Percentiles rank a stretch among this genome's conserved stretches.
phyloP scores from a whole-genome alignment of 1,140 invertebrate species.

The Semibalanus balanoides region DNA sequence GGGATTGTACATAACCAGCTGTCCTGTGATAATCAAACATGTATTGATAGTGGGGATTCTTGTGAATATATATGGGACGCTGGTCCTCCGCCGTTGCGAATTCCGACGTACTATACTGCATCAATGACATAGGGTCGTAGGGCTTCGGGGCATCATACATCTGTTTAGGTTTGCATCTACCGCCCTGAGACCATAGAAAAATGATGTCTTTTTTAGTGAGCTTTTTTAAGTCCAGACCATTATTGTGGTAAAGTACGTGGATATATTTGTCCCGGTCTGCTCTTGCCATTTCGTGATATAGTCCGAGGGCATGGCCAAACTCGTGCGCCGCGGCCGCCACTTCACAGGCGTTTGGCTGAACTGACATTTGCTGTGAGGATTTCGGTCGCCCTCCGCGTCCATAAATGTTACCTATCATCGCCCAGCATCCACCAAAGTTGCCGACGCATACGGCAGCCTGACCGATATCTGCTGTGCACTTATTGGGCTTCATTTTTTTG shows the following conservation, averaged over 20 bases:
- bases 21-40: not conserved
- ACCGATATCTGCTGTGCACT: not conserved
- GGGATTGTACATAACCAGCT: not conserved
- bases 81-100: not conserved
- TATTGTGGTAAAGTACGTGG: not conserved
- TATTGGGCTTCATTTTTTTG: not conserved
- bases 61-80: not conserved
- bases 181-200: not conserved
- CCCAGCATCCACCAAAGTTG: not conserved
- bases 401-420: not conserved
- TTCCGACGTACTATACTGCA: not conserved
- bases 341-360: not conserved
- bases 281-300: not conserved
- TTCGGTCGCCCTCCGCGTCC: not conserved
- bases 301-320: not conserved
- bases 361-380: not conserved
- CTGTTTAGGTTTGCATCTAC: not conserved
- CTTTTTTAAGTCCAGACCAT: not conserved
- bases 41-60: not conserved
- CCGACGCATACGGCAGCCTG: not conserved
- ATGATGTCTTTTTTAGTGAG: not conserved
- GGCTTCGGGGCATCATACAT: not conserved
- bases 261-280: not conserved
- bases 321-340: not conserved
- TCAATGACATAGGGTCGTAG: not conserved